These are phyloP conservation scores for Campoletis raptor DNA, from an alignment of 2,888 invertebrate genomes.

Conservation along the genomic window DNA sequence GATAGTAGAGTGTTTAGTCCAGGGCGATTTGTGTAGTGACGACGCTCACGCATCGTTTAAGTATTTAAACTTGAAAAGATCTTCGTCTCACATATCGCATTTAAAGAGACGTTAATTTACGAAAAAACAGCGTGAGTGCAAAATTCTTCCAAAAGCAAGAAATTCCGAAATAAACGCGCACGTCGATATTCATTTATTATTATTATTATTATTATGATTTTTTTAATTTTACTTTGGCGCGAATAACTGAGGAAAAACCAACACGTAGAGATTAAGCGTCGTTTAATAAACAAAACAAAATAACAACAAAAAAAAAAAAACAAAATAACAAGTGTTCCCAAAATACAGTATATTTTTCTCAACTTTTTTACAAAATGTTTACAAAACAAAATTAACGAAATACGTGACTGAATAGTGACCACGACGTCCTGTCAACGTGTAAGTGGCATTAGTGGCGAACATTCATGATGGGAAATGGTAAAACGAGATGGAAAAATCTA, in stretches of 20 bases:
- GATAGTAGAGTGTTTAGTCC: slow-evolving; percentile 90
- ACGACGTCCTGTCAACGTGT: slow-evolving; percentile 24
- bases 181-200: slow-evolving; percentile 19
- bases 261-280: slow-evolving; percentile 21
- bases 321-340: slow-evolving; percentile 33
- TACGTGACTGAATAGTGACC: slow-evolving; percentile 23
- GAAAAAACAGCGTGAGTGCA: slow-evolving; percentile 1
- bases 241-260: slow-evolving; percentile 26
- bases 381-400: slow-evolving; percentile 23
- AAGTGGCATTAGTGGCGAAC: slow-evolving; percentile 21
- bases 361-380: slow-evolving; percentile 60
- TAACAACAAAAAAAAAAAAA: slow-evolving; percentile 1
- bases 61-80: slow-evolving; percentile 85
- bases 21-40: slow-evolving; percentile 86
- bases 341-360: slow-evolving; percentile 65
- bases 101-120: slow-evolving; percentile 52
- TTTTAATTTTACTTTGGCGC: slow-evolving; percentile 41
- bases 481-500: slow-evolving; percentile 12
- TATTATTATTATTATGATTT: background rate
- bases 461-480: slow-evolving; percentile 12
- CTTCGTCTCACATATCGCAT: slow-evolving; percentile 60
- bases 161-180: slow-evolving; percentile 39
- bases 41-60: slow-evolving; percentile 86
- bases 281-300: slow-evolving; percentile 12
- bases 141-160: slow-evolving; percentile 25